A percentile compares a stretch with the other conserved stretches of the same genome.
Evolutionary conservation across 2,888 invertebrate genomes (phyloP).

Genomic region (Loripinus fragilis): DNA sequence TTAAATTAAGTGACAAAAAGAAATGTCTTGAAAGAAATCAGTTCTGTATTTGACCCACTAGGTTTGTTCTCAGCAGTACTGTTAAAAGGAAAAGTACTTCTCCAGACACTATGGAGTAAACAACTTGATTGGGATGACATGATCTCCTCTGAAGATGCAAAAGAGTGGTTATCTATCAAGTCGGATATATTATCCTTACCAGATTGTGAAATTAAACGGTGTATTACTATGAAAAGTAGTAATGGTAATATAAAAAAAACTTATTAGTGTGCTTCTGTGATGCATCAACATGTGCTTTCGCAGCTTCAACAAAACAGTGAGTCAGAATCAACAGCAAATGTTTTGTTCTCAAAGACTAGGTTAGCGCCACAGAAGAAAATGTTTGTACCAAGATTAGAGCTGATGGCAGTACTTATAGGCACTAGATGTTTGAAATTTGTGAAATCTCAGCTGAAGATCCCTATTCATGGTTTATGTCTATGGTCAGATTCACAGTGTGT

Average conservation of each 20-base stretch:
- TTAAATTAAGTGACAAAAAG: constrained; percentile 12
- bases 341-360: constrained; percentile 20
- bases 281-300: constrained; percentile 1
- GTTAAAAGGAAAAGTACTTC: constrained; percentile 1
- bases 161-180: neutral
- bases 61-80: neutral
- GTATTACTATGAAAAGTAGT: neutral
- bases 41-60: constrained; percentile 7
- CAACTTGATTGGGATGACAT: constrained; percentile 16
- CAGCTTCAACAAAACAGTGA: neutral
- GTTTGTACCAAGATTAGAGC: constrained; percentile 14
- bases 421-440: neutral
- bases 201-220: neutral
- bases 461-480: neutral
- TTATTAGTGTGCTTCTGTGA: constrained; percentile 11
- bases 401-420: constrained; percentile 7
- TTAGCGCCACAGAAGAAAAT: constrained; percentile 1
- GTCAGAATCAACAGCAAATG: constrained; percentile 4
- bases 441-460: neutral
- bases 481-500: constrained; percentile 10
- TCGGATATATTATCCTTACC: neutral
- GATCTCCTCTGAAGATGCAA: neutral
- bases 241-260: neutral
- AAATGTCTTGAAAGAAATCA: neutral
- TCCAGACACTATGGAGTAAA: constrained; percentile 25